These are phyloP conservation scores for Enteromius afrohamiltoni DNA, from an alignment of 2,797 vertebrate genomes.

Conservation along the genomic window DNA sequence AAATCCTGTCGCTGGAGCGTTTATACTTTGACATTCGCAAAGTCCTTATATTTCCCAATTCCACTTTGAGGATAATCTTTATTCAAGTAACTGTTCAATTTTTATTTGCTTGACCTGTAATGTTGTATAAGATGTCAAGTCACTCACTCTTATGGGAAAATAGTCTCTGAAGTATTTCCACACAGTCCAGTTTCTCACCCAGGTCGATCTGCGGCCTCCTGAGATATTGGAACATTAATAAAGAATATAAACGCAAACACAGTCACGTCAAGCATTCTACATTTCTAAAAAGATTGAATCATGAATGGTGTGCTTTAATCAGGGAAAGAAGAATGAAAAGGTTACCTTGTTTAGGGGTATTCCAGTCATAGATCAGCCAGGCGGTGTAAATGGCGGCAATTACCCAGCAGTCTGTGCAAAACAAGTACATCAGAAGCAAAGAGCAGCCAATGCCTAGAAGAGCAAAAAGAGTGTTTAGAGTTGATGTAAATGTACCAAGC, in stretches of 20 bases:
- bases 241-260: background rate
- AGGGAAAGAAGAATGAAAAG: background rate
- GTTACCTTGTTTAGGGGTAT: constrained; percentile 93
- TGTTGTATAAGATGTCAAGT: constrained; percentile 3
- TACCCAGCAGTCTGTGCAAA: constrained; percentile 94
- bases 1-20: background rate
- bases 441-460: constrained; percentile 83
- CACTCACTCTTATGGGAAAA: constrained; percentile 91
- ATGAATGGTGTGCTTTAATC: background rate
- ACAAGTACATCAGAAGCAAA: constrained; percentile 85
- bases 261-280: no score
- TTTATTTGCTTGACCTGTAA: background rate
- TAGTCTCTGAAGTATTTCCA: constrained; percentile 97
- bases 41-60: constrained; percentile 12
- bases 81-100: background rate
- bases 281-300: background rate
- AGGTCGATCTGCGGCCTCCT: constrained; percentile 94
- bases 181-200: constrained; percentile 94
- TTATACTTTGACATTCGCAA: constrained; percentile 1
- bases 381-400: constrained; percentile 88
- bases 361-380: constrained; percentile 97
- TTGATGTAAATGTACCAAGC: background rate
- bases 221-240: constrained; percentile 19
- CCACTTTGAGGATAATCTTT: background rate
- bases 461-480: constrained; percentile 2